These are phyloP conservation scores for Alectoris magna DNA, from an alignment of 2,797 vertebrate genomes.

Conservation along the genomic window DNA sequence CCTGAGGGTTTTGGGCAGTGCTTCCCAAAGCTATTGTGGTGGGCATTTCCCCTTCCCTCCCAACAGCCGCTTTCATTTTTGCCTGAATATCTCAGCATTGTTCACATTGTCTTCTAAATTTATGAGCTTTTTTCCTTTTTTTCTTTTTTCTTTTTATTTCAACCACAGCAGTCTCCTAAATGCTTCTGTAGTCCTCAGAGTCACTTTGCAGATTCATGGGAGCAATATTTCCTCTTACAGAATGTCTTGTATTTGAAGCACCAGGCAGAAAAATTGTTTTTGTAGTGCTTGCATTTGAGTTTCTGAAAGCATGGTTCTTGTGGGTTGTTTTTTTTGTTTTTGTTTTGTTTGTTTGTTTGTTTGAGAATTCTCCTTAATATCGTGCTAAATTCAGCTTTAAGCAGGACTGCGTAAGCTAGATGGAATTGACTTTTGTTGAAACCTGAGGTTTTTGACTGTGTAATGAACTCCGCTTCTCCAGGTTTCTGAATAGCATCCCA, in stretches of 20 bases:
- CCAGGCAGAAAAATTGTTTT: not conserved
- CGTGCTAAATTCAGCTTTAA: not conserved
- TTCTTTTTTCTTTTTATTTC: not conserved
- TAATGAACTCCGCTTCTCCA: not conserved
- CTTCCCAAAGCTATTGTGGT: constrained; percentile 30
- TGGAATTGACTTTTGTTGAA: not conserved
- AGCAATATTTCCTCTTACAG: not conserved
- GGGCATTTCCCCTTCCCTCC: constrained; percentile 19
- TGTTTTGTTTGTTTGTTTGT: not conserved
- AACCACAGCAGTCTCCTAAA: not conserved
- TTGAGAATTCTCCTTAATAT: not conserved
- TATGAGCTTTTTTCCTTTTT: not conserved
- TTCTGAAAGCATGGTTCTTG: not conserved
- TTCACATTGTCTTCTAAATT: constrained; percentile 24
- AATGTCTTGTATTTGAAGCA: not conserved
- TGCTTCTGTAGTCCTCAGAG: not conserved
- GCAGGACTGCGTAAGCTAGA: not conserved
- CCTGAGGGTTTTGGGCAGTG: not conserved
- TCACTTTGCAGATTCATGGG: constrained; percentile 5
- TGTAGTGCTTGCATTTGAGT: not conserved
- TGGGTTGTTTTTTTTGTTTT: not conserved
- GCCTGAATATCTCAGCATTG: constrained; percentile 40
- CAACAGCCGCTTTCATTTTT: constrained; percentile 26
- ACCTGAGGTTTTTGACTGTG: not conserved
- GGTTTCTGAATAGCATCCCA: not conserved